Base-by-base conservation (phyloP, 2,797 vertebrate genomes). In the Sebastes iracundus region DNA sequence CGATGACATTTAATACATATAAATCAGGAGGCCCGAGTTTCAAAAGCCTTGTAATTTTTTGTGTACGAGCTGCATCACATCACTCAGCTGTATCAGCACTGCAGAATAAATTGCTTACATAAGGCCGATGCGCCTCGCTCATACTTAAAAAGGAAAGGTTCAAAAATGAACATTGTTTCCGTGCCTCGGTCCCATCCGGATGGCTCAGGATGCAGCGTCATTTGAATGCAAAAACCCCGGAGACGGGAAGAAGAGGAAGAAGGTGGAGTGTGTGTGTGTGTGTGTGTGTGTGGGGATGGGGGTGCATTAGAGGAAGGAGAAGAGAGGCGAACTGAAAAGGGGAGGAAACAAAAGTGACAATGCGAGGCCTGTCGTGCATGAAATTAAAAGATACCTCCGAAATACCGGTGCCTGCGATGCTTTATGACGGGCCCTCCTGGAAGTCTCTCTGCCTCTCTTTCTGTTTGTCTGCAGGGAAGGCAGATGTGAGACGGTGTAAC, bases 351-450 rank as follows among this genome's bases (percentile, higher is more conserved):
- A 95, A 95, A 86, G 75, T 88, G 89, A 82, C 85, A 90, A 95
- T 88, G 75, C 85, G 87, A 81, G 88, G 90, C 81, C 88, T 84
- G 83, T 78, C 94, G 85, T 94, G 90, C 83, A 94, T 92, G 88
- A 95, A 96, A 95, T 94, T 92, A 94, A 95, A 95, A 95, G 93
- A 95, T 93, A 93, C 90, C 90, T 93, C 87, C 79, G 92, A 91
- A 92, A 90, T 75, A 72, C n/a, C 68, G 14, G 72, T 74, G 90
- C 70, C 77, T 75, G 82, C 35, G 28, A 28, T 56, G 56, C 79
- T 90, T 77, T 85, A 64, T 74, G 69, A 59, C 23, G 53, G 59
- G 35, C 72, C 58, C 81, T 87, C 88, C 86, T 86, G 64, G 88
- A 90, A 58, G 82, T 84, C 82, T 92, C 84, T 80, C 83, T 49